Conservation (phyloP, 2,113 vertebrate genomes). For the Maccullochella peelii region DNA sequence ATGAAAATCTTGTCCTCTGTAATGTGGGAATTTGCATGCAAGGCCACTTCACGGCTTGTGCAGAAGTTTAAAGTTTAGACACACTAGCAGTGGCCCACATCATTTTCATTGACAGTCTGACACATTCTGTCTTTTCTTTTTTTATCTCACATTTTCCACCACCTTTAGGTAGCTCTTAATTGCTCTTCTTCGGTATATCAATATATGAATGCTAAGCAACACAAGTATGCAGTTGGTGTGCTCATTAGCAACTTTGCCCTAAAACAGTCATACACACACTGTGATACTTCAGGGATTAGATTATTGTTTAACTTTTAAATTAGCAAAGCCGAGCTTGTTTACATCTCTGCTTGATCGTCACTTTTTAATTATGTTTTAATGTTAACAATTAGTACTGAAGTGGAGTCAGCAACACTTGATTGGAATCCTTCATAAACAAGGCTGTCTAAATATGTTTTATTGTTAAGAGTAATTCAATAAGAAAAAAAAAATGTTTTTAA, state of each 20-base stretch:
- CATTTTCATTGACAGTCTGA: neutral
- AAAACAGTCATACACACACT: conserved; percentile 52
- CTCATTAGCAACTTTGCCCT: conserved; percentile 73
- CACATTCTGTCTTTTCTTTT: neutral
- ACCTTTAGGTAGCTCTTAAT: conserved; percentile 48
- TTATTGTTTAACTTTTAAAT: conserved; percentile 75
- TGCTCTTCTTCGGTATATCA: conserved; percentile 12
- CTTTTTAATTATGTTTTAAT: conserved; percentile 88
- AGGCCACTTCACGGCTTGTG: neutral
- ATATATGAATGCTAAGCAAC: conserved; percentile 30
- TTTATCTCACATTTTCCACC: neutral
- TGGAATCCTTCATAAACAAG: conserved; percentile 66
- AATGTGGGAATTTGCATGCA: neutral
- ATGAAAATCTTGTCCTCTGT: conserved; percentile 25
- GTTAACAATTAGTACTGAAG: conserved; percentile 84
- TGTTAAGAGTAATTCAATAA: conserved; percentile 43
- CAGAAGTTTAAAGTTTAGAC: neutral
- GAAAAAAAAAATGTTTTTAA: neutral
- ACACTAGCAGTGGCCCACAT: neutral
- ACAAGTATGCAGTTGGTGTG: conserved; percentile 24
- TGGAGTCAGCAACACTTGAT: conserved; percentile 83
- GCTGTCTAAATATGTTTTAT: conserved; percentile 48
- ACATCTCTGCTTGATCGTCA: conserved; percentile 80
- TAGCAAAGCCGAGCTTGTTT: conserved; percentile 65
- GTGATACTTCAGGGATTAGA: conserved; percentile 63